Percentiles rank a stretch among this genome's conserved stretches.
Evolutionary conservation across 2,797 vertebrate genomes (phyloP).

Genomic region (Rhinophrynus dorsalis): DNA sequence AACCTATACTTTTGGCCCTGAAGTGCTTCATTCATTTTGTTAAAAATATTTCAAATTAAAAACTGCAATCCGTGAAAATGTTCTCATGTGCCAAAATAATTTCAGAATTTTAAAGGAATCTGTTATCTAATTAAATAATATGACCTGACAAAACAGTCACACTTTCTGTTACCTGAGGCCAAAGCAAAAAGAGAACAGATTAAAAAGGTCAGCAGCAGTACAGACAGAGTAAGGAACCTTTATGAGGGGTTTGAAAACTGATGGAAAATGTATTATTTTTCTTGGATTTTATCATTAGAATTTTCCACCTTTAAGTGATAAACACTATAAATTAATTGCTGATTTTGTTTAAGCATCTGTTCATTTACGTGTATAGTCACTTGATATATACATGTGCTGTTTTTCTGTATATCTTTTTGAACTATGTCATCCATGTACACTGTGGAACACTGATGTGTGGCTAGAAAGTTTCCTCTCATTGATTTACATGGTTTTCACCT

Average conservation of each 20-base stretch:
- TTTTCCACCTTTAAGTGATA: not conserved
- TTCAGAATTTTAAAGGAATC: slow-evolving; percentile 66
- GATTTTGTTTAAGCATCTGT: not conserved
- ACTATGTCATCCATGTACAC: too few species aligned
- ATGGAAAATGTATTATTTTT: slow-evolving; percentile 35
- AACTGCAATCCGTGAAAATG: slow-evolving; percentile 69
- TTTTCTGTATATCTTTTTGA: not conserved
- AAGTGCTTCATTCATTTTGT: slow-evolving; percentile 58
- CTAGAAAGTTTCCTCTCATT: too few species aligned
- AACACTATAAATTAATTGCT: not conserved
- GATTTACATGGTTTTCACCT: too few species aligned
- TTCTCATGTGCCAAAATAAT: slow-evolving; percentile 74
- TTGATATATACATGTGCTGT: not conserved
- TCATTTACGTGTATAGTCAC: not conserved
- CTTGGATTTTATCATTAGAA: slow-evolving; percentile 30
- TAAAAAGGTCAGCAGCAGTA: slow-evolving; percentile 63
- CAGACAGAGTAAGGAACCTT: slow-evolving; percentile 46
- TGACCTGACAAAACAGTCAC: slow-evolving; percentile 73
- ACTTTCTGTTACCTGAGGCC: slow-evolving; percentile 67
- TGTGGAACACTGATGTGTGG: too few species aligned
- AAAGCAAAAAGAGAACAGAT: slow-evolving; percentile 65
- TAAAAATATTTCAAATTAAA: slow-evolving; percentile 65
- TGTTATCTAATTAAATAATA: slow-evolving; percentile 79
- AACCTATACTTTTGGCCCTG: slow-evolving; percentile 62
- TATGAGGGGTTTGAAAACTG: slow-evolving; percentile 10